Evolutionary conservation across 2,797 vertebrate species (phyloP).

Genomic region (Danio tinwini): DNA sequence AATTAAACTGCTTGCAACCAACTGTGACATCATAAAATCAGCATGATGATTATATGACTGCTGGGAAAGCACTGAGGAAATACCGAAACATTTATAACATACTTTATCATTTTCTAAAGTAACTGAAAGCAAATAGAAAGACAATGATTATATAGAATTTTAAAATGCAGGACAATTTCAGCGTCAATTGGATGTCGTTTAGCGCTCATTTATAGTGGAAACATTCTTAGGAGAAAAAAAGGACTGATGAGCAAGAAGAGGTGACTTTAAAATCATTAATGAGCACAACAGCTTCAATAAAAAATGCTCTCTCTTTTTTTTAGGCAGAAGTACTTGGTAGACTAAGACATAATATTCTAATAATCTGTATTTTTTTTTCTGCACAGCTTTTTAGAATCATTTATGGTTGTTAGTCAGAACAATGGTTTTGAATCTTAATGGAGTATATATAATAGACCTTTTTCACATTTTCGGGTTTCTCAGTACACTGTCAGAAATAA

Average conservation of each 20-base stretch:
- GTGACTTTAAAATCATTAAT: conserved; percentile 5
- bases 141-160: neutral
- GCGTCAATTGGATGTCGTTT: neutral
- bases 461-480: too few species aligned
- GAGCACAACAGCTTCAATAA: conserved; percentile 7
- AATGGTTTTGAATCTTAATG: neutral
- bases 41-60: conserved; percentile 4
- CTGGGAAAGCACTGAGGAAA: conserved; percentile 13
- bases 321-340: neutral
- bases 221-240: neutral
- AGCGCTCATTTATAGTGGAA: neutral
- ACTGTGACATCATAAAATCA: conserved; percentile 20
- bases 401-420: neutral
- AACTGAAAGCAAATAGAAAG: neutral
- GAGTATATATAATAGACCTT: too few species aligned
- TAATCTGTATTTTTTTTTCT: neutral
- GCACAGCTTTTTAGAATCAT: neutral
- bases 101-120: neutral
- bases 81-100: neutral
- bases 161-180: neutral
- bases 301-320: neutral
- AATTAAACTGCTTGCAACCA: neutral
- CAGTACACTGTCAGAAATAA: too few species aligned
- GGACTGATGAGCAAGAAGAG: neutral
- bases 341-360: neutral